A percentile compares a stretch with the other conserved stretches of the same genome.
phyloP scores from a whole-genome alignment of 2,888 invertebrate species.

The Hirtodrosophila cameraria region DNA sequence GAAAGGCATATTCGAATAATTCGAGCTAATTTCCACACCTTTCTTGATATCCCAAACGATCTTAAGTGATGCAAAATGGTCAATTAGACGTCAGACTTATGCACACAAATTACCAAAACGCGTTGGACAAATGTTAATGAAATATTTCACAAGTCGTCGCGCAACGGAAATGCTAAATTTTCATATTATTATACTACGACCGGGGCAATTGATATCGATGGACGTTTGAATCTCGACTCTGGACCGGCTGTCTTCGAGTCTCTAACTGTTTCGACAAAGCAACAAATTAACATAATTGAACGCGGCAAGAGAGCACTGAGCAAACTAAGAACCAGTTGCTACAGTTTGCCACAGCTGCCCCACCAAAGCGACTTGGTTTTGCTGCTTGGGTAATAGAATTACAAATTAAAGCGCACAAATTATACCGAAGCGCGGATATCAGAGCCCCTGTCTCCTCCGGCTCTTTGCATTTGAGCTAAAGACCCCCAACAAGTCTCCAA shows the following conservation, averaged over 20 bases:
- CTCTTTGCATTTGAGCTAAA: conserved; percentile 27
- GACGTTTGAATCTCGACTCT: conserved; percentile 38
- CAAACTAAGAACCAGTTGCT: conserved; percentile 57
- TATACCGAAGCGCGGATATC: conserved; percentile 73
- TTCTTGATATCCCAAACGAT: conserved; percentile 13
- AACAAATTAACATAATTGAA: conserved; percentile 77
- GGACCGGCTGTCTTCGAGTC: conserved; percentile 50
- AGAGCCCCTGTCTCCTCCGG: conserved; percentile 19
- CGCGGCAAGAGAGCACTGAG: conserved; percentile 59
- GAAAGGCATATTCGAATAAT: too few species aligned
- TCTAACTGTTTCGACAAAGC: conserved; percentile 75
- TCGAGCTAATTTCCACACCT: conserved; percentile 35
- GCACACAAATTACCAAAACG: conserved; percentile 70
- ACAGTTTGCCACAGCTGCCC: conserved; percentile 50
- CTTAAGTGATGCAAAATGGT: conserved; percentile 53
- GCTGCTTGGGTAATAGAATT: conserved; percentile 75
- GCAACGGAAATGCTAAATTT: conserved; percentile 78
- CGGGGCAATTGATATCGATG: conserved; percentile 53
- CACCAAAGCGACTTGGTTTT: conserved; percentile 40
- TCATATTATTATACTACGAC: conserved; percentile 77
- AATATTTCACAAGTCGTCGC: conserved; percentile 68
- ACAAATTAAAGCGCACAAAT: conserved; percentile 80
- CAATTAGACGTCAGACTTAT: conserved; percentile 61
- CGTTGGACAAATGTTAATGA: conserved; percentile 59
- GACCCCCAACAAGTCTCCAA: conserved; percentile 47